Evolutionary conservation across 2,888 invertebrate genomes (phyloP), one percentile per base, ranked within the genome.

Genomic region (Sarcophaga carnaria): DNA sequence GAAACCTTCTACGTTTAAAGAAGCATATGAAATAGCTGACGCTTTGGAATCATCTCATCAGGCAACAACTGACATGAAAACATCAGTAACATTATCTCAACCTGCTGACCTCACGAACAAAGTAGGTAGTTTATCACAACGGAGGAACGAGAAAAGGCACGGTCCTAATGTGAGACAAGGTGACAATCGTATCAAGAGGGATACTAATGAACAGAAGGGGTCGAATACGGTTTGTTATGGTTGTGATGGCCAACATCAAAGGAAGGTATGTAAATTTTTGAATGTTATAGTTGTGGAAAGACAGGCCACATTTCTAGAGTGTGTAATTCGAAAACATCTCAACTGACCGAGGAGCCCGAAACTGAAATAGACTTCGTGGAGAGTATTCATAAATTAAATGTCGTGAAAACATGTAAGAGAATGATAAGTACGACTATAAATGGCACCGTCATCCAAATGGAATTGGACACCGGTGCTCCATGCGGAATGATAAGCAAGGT

Each of bases 381-480:
- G 37, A 63, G 37, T 37, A 37, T 37, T 37, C 37, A 37, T 37
- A 37, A 37, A 6, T 37, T 37, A 37, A 79, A 71, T 54, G 5
- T 22, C 47, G 27, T 25, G n/a, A 67, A 60, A 22, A n/a, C 72
- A 45, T 54, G 74, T 62, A 77, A 78, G 60, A 54, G 71, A 78
- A 77, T 83, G 71, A 49, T 72, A 12, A 54, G 14, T n/a, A 37
- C 62, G 3, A n/a, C 14, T 20, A 74, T 83, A 60, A 79, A 83
- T 79, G 79, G 72, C 12, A 81, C 47, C 4, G 10, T 45, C 12
- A 17, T 75, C 37, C 22, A 76, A 45, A 85, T 66, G 76, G 71
- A 80, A 54, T 37, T 85, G 45, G 72, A 80, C 67, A 77, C 80
- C n/a, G 80, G 80, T 4, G 74, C 72, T 14, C 67, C 74, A 47